A percentile compares a stretch with the other conserved stretches of the same genome.
phyloP scores from a whole-genome alignment of 2,113 vertebrate species.

The Saguinus midas region DNA sequence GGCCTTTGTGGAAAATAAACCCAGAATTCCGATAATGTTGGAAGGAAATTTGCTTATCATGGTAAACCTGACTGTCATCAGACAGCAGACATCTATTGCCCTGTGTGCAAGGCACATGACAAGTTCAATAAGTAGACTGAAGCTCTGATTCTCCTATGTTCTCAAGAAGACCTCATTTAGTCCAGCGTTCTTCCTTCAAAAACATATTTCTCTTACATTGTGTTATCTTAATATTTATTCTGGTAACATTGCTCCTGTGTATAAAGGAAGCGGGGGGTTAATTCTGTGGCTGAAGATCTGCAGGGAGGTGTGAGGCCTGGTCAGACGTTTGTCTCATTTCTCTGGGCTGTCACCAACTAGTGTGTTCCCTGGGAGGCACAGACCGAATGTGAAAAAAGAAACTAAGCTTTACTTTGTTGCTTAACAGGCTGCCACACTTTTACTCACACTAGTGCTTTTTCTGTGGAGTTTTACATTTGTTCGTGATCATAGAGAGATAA shows the following conservation, averaged over 20 bases:
- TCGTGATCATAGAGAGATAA: background rate
- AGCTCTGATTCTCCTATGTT: background rate
- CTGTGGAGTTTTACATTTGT: background rate
- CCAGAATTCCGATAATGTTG: background rate
- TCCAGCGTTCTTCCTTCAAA: background rate
- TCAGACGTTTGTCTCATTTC: slow-evolving; percentile 25
- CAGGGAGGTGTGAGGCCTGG: background rate
- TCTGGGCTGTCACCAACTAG: background rate
- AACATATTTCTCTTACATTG: background rate
- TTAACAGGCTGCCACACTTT: background rate
- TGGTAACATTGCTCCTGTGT: background rate
- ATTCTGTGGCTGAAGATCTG: background rate
- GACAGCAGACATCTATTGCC: background rate
- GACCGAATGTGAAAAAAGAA: background rate
- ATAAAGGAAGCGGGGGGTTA: background rate
- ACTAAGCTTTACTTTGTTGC: background rate
- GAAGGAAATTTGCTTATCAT: background rate
- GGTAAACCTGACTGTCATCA: background rate
- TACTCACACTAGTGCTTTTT: background rate
- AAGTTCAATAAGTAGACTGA: background rate
- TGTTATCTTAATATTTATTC: background rate
- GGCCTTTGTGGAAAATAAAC: slow-evolving; percentile 22
- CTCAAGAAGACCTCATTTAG: background rate
- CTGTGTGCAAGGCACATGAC: background rate
- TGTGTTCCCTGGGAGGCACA: background rate